Base-by-base conservation (phyloP, 1,140 invertebrate genomes). In the Zaprionus nigranus region DNA sequence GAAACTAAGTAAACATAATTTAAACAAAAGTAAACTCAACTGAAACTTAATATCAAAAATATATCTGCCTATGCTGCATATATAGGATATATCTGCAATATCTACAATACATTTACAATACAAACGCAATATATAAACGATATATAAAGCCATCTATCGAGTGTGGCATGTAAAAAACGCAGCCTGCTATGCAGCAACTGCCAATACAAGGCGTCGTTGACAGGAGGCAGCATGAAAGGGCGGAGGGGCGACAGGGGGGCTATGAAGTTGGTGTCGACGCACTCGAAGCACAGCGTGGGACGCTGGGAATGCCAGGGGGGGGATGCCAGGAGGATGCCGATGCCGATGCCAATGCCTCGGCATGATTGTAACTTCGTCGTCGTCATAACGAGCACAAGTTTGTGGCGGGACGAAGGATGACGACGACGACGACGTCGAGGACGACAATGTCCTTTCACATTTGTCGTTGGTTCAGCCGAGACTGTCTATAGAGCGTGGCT, bases 371-470 rank as follows among this genome's bases (percentile, higher is more conserved):
- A 65, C 74, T 62, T 82, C 80, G 80, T 76, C 66, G 66, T 54
- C 64, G 72, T 75, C 71, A 79, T 79, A 80, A 80, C 78, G 78
- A 80, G 78, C 57, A 59, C 60, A 62, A 61, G 74, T 51, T 70
- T 67, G 58, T 65, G 57, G 60, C 46, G 56, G 71, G 71, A 75
- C 66, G 66, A 63, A 62, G 58, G 22, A 62, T 28, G 72, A 46
- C 38, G 82, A 77, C 64, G 22, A 62, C 22, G 72, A 46, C 38
- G 82, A 77, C 64, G 38, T 76, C 49, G 65, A 81, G 61, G 43
- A 71, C 46, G 82, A 86, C 82, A 88, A 88, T 88, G 85, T 88
- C 85, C 85, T 88, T 88, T 90, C 85, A 88, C 85, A 87, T 88
- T 88, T 88, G 84, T 88, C 85, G 85, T 84, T 90, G n/a, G n/a